Conservation (phyloP, 2,797 vertebrate genomes). For the Sebastes kiyomatsui region DNA sequence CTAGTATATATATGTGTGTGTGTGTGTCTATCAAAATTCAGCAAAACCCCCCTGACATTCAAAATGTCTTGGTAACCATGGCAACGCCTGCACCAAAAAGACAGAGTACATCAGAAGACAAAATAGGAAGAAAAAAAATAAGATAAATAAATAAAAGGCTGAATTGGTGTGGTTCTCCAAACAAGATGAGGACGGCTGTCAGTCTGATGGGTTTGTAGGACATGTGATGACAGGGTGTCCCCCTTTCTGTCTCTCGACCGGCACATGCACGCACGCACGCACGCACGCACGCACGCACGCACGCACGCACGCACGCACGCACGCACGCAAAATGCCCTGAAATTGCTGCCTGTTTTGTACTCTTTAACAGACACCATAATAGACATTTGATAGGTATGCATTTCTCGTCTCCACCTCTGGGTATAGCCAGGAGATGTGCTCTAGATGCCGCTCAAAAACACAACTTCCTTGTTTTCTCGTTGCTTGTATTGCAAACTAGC, state of each 20-base stretch:
- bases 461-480: background rate
- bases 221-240: conserved; percentile 32
- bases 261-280: background rate
- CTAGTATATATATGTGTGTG: background rate
- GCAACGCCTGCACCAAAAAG: conserved; percentile 42
- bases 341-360: too few relatives aligned
- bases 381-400: background rate
- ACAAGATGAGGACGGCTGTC: conserved; percentile 32
- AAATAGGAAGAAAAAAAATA: background rate
- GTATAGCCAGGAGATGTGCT: background rate
- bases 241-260: background rate
- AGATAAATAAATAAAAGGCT: conserved; percentile 4
- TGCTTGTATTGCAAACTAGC: too few relatives aligned
- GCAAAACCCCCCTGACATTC: conserved; percentile 37
- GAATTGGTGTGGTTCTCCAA: conserved; percentile 26
- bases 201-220: conserved; percentile 29
- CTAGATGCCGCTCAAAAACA: background rate
- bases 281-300: background rate
- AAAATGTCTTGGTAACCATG: conserved; percentile 62
- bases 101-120: background rate
- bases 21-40: conserved; percentile 41
- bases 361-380: too few relatives aligned
- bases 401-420: background rate
- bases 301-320: background rate
- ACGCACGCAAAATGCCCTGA: too few relatives aligned